Evolutionary conservation across 2,888 invertebrate species (phyloP).

Genomic region (Apoderus coryli): DNA sequence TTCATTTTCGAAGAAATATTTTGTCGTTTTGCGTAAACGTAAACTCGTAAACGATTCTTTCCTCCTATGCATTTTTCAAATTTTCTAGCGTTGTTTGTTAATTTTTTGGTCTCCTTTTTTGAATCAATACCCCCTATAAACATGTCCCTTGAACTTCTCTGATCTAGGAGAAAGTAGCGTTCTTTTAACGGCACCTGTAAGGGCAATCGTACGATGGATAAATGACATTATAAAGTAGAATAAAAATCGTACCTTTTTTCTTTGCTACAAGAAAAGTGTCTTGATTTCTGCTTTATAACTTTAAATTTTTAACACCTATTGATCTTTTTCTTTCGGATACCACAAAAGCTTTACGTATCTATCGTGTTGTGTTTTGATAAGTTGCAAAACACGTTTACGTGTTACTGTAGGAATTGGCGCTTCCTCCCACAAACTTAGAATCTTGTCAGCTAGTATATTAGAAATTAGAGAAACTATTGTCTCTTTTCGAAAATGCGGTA

Average conservation of each 20-base stretch:
- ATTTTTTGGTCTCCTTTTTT: too few species aligned
- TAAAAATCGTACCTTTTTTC: slow-evolving; percentile 6
- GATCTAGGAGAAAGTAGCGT: slow-evolving; percentile 2
- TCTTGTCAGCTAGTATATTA: slow-evolving; percentile 8
- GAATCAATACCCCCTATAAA: slow-evolving; percentile 1
- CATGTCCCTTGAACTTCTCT: slow-evolving; percentile 2
- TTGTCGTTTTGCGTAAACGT: not conserved
- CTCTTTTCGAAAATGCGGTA: slow-evolving; percentile 3
- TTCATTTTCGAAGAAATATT: slow-evolving; percentile 5
- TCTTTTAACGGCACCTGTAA: slow-evolving; percentile 6
- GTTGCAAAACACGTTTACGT: slow-evolving; percentile 10
- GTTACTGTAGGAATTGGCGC: slow-evolving; percentile 8
- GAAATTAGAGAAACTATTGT: slow-evolving; percentile 7
- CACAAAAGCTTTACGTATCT: slow-evolving; percentile 8
- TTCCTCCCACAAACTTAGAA: slow-evolving; percentile 8
- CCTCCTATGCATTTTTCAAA: slow-evolving; percentile 5
- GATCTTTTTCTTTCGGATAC: slow-evolving; percentile 8
- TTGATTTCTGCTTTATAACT: slow-evolving; percentile 6
- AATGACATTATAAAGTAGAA: slow-evolving; percentile 5
- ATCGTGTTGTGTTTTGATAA: slow-evolving; percentile 6
- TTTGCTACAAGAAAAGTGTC: slow-evolving; percentile 7
- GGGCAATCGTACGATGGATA: slow-evolving; percentile 6
- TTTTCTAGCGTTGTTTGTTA: slow-evolving; percentile 3
- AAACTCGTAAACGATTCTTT: too few species aligned
- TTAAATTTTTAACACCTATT: slow-evolving; percentile 7